Evolutionary conservation across 2,888 invertebrate genomes (phyloP).

Genomic region (Panopea generosa): DNA sequence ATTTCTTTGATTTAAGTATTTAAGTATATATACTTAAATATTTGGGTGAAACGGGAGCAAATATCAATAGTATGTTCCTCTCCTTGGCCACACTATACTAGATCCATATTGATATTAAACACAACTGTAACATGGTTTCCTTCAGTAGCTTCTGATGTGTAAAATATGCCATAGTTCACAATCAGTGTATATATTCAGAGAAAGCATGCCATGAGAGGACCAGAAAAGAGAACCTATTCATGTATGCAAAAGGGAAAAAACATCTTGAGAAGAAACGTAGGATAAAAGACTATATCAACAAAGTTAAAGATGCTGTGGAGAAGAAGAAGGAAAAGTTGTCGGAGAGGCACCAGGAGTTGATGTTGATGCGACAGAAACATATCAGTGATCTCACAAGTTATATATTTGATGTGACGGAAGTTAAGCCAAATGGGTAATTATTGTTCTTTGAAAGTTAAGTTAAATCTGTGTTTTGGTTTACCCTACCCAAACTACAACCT

Average conservation of each 20-base stretch:
- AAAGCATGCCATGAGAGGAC: slow-evolving; percentile 32
- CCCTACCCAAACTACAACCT: too few relatives aligned
- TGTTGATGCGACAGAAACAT: slow-evolving; percentile 48
- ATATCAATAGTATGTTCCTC: too few relatives aligned
- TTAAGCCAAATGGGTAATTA: slow-evolving; percentile 45
- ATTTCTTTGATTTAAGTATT: too few relatives aligned
- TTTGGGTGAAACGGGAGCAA: too few relatives aligned
- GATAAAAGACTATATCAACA: slow-evolving; percentile 51
- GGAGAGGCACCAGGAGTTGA: slow-evolving; percentile 32
- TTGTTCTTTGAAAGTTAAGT: background rate
- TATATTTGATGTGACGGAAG: slow-evolving; percentile 59
- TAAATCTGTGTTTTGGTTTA: too few relatives aligned
- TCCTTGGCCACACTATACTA: too few relatives aligned
- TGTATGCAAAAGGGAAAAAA: slow-evolving; percentile 52
- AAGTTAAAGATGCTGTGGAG: slow-evolving; percentile 39
- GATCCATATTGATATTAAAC: too few relatives aligned
- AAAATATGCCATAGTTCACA: too few relatives aligned
- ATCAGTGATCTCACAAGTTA: slow-evolving; percentile 57
- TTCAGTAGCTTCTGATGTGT: too few relatives aligned
- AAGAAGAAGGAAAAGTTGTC: slow-evolving; percentile 42
- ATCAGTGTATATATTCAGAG: slow-evolving; percentile 11
- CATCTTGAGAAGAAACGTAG: slow-evolving; percentile 53
- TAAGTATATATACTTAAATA: too few relatives aligned
- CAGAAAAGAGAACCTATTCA: slow-evolving; percentile 31
- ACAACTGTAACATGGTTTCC: too few relatives aligned